These are phyloP conservation scores for Hypothenemus hampei DNA, from an alignment of 1,140 invertebrate species.

Conservation along the genomic window DNA sequence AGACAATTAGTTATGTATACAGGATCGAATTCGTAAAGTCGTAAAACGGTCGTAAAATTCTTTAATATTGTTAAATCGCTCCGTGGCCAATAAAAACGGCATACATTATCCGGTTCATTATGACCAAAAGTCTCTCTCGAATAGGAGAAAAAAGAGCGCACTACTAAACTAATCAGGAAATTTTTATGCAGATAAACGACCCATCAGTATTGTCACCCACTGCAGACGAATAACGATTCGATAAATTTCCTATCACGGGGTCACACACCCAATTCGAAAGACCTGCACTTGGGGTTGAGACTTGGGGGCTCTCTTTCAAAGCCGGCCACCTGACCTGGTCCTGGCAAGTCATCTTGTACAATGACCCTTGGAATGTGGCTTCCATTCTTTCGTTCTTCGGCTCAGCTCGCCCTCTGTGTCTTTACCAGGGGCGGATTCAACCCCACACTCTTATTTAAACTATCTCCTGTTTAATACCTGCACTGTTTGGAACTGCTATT, in stretches of 20 bases:
- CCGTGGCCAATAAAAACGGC: constrained; percentile 21
- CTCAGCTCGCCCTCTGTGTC: constrained; percentile 5
- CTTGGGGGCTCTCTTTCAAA: constrained; percentile 21
- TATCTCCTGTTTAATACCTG: too few relatives aligned
- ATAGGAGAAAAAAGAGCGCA: too few relatives aligned
- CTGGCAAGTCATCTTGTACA: constrained; percentile 33
- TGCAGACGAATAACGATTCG: too few relatives aligned
- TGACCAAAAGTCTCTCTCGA: too few relatives aligned
- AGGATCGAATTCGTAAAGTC: constrained; percentile 20
- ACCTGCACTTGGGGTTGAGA: constrained; percentile 16
- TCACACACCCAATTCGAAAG: constrained; percentile 10
- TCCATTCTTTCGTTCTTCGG: constrained; percentile 22
- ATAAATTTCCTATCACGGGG: not conserved
- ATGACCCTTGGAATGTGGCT: constrained; percentile 32
- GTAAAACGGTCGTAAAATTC: constrained; percentile 23
- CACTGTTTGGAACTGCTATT: too few relatives aligned
- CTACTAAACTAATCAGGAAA: constrained; percentile 20
- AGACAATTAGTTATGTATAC: constrained; percentile 25
- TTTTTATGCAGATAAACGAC: constrained; percentile 26
- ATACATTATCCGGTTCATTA: constrained; percentile 24
- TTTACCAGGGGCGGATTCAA: constrained; percentile 12
- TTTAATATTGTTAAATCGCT: constrained; percentile 27
- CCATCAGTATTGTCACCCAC: too few relatives aligned
- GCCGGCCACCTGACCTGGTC: constrained; percentile 32
- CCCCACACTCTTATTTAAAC: too few relatives aligned